A percentile compares a stretch with the other conserved stretches of the same genome.
Conservation (phyloP, 2,797 vertebrate genomes). For the Channallabes apus region DNA sequence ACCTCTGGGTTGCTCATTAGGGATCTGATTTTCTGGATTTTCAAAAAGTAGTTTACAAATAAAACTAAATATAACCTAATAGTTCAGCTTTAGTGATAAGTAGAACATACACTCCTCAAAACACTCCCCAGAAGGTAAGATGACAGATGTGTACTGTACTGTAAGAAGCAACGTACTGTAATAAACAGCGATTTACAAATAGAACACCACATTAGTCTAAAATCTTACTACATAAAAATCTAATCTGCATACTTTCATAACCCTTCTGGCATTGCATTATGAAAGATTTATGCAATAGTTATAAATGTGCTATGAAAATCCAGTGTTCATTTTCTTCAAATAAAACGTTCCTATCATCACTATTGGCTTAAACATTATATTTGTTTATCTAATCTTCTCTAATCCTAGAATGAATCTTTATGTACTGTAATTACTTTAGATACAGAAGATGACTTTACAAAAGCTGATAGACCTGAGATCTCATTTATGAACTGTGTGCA, state of each 20-base stretch:
- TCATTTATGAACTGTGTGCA: background rate
- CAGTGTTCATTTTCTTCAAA: background rate
- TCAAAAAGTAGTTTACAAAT: background rate
- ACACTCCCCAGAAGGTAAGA: background rate
- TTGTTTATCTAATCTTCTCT: background rate
- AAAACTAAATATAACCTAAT: background rate
- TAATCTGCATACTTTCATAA: background rate
- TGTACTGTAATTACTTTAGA: background rate
- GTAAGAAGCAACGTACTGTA: too few relatives aligned
- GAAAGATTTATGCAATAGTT: background rate
- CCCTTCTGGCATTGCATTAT: background rate
- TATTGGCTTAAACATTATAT: background rate
- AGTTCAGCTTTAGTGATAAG: background rate
- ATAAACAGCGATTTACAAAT: background rate
- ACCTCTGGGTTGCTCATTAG: background rate
- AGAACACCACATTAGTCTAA: background rate
- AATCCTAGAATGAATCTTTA: background rate
- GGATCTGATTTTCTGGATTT: background rate
- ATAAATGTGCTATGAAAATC: background rate
- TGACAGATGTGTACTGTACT: background rate
- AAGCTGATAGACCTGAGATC: background rate
- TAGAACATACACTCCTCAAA: background rate
- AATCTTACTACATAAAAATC: conserved; percentile 13
- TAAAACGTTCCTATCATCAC: background rate
- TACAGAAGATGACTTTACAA: background rate